Percentiles rank a stretch among this genome's conserved stretches.
Conservation (phyloP, 2,113 vertebrate genomes). For the Lasiurus cinereus region DNA sequence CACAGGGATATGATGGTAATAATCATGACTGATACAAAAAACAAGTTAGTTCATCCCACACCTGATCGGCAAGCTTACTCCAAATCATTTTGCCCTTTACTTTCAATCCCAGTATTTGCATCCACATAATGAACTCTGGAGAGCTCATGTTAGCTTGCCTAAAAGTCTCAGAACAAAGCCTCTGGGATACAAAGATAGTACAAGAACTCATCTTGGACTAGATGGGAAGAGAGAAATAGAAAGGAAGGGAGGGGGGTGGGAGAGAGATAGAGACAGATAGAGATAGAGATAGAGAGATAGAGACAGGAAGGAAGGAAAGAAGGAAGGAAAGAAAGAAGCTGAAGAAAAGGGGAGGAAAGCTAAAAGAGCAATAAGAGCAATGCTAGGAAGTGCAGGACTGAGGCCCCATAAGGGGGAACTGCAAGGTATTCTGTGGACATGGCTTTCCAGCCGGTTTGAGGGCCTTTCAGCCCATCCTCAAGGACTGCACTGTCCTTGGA, state of each 20-base stretch:
- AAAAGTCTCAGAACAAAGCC: slow-evolving; percentile 21
- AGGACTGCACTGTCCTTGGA: background rate
- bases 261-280: background rate
- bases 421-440: no score
- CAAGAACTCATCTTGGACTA: background rate
- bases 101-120: background rate
- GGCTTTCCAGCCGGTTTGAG: background rate
- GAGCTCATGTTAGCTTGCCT: background rate
- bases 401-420: background rate
- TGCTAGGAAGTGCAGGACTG: background rate
- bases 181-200: background rate
- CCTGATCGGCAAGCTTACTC: background rate
- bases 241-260: background rate
- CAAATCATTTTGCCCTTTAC: background rate
- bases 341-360: background rate
- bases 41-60: background rate
- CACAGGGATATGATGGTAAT: background rate
- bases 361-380: background rate
- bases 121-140: background rate
- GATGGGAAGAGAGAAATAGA: background rate
- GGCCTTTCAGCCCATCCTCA: background rate
- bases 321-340: background rate
- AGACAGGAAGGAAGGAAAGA: no score
- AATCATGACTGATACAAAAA: background rate
- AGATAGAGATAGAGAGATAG: background rate